phyloP scores from a whole-genome alignment of 2,888 invertebrate species.

The Alsophila aescularia region DNA sequence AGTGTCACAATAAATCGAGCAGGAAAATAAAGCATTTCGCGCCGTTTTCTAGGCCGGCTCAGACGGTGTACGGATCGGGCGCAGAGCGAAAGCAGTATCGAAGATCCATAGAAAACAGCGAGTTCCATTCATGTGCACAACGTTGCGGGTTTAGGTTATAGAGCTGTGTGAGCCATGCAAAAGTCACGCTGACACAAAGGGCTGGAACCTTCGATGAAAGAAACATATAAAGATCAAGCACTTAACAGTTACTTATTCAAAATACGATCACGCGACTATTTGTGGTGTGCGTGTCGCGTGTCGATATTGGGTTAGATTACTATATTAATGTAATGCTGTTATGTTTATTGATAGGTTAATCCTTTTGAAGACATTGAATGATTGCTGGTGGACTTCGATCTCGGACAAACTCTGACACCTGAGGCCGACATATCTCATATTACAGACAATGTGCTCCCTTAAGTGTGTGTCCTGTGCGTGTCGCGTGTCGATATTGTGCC shows the following conservation, averaged over 20 bases:
- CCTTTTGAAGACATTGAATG: too few relatives aligned
- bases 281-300: too few relatives aligned
- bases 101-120: not conserved
- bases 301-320: not conserved
- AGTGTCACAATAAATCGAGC: conserved; percentile 78
- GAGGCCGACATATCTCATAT: too few relatives aligned
- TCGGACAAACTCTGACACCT: too few relatives aligned
- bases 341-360: not conserved
- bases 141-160: not conserved
- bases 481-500: too few relatives aligned
- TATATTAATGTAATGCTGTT: not conserved
- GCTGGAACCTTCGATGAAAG: not conserved
- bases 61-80: conserved; percentile 51
- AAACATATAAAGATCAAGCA: too few relatives aligned
- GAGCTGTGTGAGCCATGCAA: not conserved
- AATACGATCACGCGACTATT: too few relatives aligned
- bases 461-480: too few relatives aligned
- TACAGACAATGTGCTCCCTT: too few relatives aligned
- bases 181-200: too few relatives aligned
- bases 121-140: not conserved
- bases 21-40: conserved; percentile 77
- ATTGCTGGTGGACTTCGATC: too few relatives aligned
- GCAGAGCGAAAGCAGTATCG: not conserved
- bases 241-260: too few relatives aligned
- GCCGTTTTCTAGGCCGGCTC: conserved; percentile 64